phyloP scores from a whole-genome alignment of 1,140 invertebrate genomes.

The Tetramorium alpestre region DNA sequence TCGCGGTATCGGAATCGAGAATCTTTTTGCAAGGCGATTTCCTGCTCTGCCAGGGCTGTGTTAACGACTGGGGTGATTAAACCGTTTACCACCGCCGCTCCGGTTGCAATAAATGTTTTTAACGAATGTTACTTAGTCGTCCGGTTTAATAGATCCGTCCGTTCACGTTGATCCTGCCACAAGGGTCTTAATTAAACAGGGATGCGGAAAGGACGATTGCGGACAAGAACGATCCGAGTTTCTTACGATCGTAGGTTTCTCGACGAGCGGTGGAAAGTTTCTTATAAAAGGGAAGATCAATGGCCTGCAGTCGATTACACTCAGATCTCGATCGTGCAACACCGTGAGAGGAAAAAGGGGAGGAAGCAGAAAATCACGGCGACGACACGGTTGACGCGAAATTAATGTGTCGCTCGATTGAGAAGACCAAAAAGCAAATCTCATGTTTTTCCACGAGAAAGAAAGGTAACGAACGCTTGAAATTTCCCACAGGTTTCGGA shows the following conservation, averaged over 20 bases:
- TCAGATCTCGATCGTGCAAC: neutral
- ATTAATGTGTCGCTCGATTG: conserved; percentile 50
- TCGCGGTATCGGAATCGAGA: conserved; percentile 9
- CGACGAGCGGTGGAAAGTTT: conserved; percentile 6
- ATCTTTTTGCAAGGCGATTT: conserved; percentile 26
- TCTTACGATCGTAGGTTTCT: neutral
- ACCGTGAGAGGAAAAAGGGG: neutral
- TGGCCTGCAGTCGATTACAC: conserved; percentile 15
- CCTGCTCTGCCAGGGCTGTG: conserved; percentile 19
- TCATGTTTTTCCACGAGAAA: conserved; percentile 25
- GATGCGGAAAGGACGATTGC: conserved; percentile 31
- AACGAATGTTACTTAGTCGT: conserved; percentile 28
- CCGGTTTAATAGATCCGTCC: conserved; percentile 36
- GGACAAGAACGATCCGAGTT: conserved; percentile 16
- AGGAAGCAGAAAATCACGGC: neutral
- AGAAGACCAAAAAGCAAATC: conserved; percentile 17
- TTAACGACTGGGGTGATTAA: conserved; percentile 40
- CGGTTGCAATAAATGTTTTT: conserved; percentile 36
- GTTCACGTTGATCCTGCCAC: conserved; percentile 9
- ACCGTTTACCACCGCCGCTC: neutral
- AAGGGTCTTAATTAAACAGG: conserved; percentile 36
- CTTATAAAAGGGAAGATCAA: conserved; percentile 20
- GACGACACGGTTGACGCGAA: conserved; percentile 1
- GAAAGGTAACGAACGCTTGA: conserved; percentile 40
- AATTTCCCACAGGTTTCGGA: neutral